A percentile compares a stretch with the other conserved stretches of the same genome.
Conservation (phyloP, 2,797 vertebrate genomes). For the Coregonus sp. region DNA sequence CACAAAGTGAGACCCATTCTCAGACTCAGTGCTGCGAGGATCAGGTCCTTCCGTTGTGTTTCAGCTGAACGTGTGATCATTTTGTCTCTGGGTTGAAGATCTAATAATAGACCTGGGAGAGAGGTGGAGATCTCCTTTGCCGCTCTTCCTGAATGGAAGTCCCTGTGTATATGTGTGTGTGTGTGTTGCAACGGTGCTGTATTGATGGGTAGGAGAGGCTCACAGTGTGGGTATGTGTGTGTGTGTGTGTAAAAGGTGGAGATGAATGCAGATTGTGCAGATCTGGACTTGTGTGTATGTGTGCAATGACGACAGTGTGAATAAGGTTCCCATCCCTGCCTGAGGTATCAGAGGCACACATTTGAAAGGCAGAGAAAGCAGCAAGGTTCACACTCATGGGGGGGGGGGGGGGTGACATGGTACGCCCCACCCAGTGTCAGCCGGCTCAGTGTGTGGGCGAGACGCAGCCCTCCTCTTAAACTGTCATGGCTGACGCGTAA, state of each 20-base stretch:
- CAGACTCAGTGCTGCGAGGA: slow-evolving; percentile 47
- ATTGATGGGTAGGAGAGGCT: neutral
- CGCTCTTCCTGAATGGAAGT: slow-evolving; percentile 30
- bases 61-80: slow-evolving; percentile 80
- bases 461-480: neutral
- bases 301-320: slow-evolving; percentile 32
- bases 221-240: neutral
- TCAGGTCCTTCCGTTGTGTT: slow-evolving; percentile 61
- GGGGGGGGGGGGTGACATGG: neutral
- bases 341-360: slow-evolving; percentile 15
- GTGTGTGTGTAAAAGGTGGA: slow-evolving; percentile 8
- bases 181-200: no score
- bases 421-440: neutral
- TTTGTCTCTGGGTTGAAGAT: slow-evolving; percentile 83
- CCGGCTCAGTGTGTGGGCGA: slow-evolving; percentile 6
- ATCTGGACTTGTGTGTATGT: neutral
- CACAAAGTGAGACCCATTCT: neutral
- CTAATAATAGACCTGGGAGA: slow-evolving; percentile 80
- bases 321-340: slow-evolving; percentile 37
- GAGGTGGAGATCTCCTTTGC: slow-evolving; percentile 74
- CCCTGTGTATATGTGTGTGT: no score
- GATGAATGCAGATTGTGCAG: neutral
- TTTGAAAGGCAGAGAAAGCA: slow-evolving; percentile 37
- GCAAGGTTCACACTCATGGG: neutral
- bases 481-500: neutral